Percentiles rank a stretch among this genome's conserved stretches.
Conservation (phyloP, 2,888 invertebrate genomes). For the Conomelus anceps region DNA sequence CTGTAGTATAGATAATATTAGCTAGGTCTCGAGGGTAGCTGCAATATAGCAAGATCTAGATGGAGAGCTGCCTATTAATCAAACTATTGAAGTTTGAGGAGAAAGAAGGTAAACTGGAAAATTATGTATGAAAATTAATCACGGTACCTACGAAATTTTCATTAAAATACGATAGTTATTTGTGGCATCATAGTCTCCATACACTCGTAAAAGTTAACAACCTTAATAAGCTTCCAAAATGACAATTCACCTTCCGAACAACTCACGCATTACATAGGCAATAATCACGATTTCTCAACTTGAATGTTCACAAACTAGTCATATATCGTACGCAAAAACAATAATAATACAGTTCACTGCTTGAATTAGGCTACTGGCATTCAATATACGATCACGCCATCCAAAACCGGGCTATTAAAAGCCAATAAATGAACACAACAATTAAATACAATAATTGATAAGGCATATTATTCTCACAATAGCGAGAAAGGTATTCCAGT, state of each 20-base stretch:
- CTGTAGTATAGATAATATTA: too few species aligned
- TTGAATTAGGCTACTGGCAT: not conserved
- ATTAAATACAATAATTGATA: not conserved
- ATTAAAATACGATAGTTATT: not conserved
- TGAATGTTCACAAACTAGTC: not conserved
- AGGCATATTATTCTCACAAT: not conserved
- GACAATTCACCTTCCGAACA: not conserved
- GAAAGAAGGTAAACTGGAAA: too few species aligned
- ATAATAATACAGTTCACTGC: not conserved
- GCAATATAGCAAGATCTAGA: too few species aligned
- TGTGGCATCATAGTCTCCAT: not conserved
- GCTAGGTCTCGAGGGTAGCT: too few species aligned
- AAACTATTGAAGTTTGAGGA: too few species aligned
- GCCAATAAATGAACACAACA: not conserved
- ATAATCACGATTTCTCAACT: not conserved
- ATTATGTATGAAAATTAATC: too few species aligned
- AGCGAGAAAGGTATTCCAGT: not conserved
- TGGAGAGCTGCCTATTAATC: too few species aligned
- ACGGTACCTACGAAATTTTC: too few species aligned
- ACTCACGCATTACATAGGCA: not conserved
- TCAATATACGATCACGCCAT: not conserved
- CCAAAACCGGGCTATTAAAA: not conserved
- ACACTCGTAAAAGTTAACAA: not conserved
- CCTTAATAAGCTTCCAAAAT: not conserved
- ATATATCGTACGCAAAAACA: not conserved